Conservation (phyloP, 2,797 vertebrate genomes). For the Sarcoramphus papa region DNA sequence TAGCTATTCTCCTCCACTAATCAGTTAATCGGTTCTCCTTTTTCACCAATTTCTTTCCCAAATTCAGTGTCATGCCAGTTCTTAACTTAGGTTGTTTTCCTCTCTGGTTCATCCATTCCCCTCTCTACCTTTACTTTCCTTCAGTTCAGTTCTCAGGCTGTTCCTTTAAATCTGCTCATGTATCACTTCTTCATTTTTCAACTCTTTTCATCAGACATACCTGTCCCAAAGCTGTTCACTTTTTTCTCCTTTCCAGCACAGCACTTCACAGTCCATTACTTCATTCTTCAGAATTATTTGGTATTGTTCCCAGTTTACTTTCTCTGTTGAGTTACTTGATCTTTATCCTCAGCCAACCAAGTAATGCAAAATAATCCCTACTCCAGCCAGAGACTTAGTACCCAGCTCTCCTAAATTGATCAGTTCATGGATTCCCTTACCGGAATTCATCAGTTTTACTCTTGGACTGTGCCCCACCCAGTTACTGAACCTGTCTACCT, state of each 20-base stretch:
- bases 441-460: not conserved
- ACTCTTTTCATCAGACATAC: not conserved
- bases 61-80: not conserved
- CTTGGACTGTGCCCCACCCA: not conserved
- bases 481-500: not conserved
- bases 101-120: not conserved
- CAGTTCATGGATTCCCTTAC: not conserved
- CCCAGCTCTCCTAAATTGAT: not conserved
- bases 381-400: not conserved
- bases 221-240: not conserved
- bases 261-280: not conserved
- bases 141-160: not conserved
- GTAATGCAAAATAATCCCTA: slow-evolving; percentile 21
- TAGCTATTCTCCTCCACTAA: not conserved
- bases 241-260: not conserved
- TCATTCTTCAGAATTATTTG: slow-evolving; percentile 14
- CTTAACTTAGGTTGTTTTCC: not conserved
- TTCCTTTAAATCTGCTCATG: not conserved
- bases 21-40: not conserved
- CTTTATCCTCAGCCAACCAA: slow-evolving; percentile 12
- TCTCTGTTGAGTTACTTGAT: slow-evolving; percentile 20
- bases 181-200: not conserved
- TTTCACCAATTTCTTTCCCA: not conserved
- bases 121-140: not conserved
- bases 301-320: slow-evolving; percentile 13